A percentile compares a stretch with the other conserved stretches of the same genome.
Conservation (phyloP, 30 jellyfish, hydroid and myxozoan genomes). For the Aurelia sp. region DNA sequence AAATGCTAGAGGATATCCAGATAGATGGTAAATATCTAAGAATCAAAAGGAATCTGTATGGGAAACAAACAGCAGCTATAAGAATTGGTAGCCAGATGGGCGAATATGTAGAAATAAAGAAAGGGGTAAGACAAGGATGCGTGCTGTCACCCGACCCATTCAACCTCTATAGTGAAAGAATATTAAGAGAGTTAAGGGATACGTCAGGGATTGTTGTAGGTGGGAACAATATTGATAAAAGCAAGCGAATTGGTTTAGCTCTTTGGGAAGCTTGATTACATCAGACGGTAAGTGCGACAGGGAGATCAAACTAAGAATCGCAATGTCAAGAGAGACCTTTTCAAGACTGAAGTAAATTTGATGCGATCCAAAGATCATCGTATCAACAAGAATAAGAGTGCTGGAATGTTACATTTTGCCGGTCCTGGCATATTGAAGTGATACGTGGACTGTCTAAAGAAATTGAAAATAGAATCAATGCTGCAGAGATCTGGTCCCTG, state of each 20-base stretch:
- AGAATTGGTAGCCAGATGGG: constrained; percentile 11
- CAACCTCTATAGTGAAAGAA: no score
- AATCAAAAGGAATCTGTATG: constrained; percentile 4
- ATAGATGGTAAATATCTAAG: background rate
- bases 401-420: background rate
- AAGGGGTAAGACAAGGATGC: no score
- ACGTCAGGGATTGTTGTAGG: no score
- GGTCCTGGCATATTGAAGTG: background rate
- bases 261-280: constrained; percentile 1
- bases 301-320: background rate
- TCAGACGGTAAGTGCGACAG: background rate
- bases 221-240: background rate
- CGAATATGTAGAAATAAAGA: constrained; percentile 2
- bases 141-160: no score
- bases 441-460: background rate
- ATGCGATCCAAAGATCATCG: constrained; percentile 3
- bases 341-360: background rate
- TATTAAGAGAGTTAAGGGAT: no score
- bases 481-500: no score
- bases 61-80: constrained; percentile 14
- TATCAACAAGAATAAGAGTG: constrained; percentile 9
- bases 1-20: background rate
- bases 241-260: constrained; percentile 1
- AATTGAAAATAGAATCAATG: no score
- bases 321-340: constrained; percentile 19